Percentiles rank a stretch among this genome's conserved stretches.
Conservation (phyloP, 2,113 vertebrate genomes). For the Phrynosoma blainvillii region DNA sequence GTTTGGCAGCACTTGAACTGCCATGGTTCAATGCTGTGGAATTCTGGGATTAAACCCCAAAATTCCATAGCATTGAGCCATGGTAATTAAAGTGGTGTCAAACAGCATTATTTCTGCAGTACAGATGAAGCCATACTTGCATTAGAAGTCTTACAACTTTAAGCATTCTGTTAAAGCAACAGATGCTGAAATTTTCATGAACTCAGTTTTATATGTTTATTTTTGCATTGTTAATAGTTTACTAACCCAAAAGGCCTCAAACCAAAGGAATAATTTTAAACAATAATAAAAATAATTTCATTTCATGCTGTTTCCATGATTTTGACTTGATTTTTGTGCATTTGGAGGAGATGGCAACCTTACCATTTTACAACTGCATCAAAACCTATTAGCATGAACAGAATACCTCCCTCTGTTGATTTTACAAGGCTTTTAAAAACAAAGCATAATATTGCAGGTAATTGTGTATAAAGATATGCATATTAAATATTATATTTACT, state of each 20-base stretch:
- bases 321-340: conserved; percentile 24
- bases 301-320: conserved; percentile 6
- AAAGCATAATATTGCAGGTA: conserved; percentile 35
- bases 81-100: too few species aligned
- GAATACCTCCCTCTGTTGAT: conserved; percentile 38
- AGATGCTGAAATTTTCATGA: background rate
- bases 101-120: too few species aligned
- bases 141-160: background rate
- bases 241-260: background rate
- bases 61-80: too few species aligned
- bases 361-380: conserved; percentile 11
- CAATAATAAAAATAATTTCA: background rate
- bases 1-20: too few species aligned
- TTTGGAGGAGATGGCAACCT: conserved; percentile 3
- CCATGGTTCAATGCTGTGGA: too few species aligned
- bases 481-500: conserved; percentile 59
- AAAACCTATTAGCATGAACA: conserved; percentile 39
- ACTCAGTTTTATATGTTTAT: background rate
- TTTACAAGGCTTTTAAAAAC: conserved; percentile 57
- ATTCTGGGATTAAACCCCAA: too few species aligned
- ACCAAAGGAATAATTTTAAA: background rate
- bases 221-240: background rate
- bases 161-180: conserved; percentile 2
- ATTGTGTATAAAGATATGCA: conserved; percentile 46
- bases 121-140: too few species aligned